Base-by-base conservation (phyloP, 2,888 invertebrate genomes). In the Rhingia campestris region DNA sequence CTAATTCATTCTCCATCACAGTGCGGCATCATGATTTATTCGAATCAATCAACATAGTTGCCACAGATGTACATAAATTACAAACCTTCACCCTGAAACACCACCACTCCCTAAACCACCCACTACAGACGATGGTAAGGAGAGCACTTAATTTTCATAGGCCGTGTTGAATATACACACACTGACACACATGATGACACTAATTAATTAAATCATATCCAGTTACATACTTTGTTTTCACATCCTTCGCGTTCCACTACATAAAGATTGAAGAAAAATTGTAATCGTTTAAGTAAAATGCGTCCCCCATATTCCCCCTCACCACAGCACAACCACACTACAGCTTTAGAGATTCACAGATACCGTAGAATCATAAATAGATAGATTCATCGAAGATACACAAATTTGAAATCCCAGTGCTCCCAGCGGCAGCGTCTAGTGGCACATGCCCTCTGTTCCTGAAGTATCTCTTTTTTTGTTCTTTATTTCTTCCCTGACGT, bases 21-120 rank as follows among this genome's bases (percentile, higher is more conserved):
- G 70, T 75, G 74, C 70, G 80, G 66, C 74, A 61, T 84, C 84
- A 80, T 84, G 84, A 84, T 84, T 84, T 84, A 80, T 84, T 79
- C 59, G 84, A 80, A 84, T 84, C 84, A 84, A 84, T 84, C 84
- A 84, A 75, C 84, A 84, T 84, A 80, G 84, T 75, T 84, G 80
- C 84, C 80, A 66, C 75, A 84, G 74, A 84, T 80, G 74, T 80
- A 75, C 75, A 80, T 84, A 84, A 84, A 84, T 79, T 80, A 84
- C 70, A 51, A 14, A 14, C 41, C 6, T 12, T 30, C 56, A 14
- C 35, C 45, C 22, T 22, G 22, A 22, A 22, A 22, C 22, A 22
- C 14, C 43, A 39, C 32, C 14, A 35, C 30, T 14, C 6, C n/a
- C 9, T 6, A 41, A 37, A 32, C 14, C 37, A 41, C 32, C 64